These are phyloP conservation scores for Drosophila albomicans DNA, from an alignment of 1,140 invertebrate genomes.

Conservation along the genomic window DNA sequence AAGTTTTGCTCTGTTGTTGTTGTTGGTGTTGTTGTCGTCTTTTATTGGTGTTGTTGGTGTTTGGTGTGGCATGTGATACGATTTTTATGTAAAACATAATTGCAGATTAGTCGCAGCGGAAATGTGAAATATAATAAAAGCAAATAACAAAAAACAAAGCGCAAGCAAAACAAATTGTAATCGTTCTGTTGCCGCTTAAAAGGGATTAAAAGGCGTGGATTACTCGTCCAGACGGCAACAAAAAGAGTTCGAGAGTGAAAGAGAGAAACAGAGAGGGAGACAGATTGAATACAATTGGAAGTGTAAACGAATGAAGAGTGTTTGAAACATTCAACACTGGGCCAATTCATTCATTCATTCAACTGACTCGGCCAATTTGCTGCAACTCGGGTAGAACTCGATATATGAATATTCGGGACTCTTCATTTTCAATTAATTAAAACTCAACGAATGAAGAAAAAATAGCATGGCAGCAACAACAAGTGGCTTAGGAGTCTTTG, in stretches of 20 bases:
- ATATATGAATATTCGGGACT: too few species aligned
- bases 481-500: constrained; percentile 7
- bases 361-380: not conserved
- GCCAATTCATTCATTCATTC: constrained; percentile 12
- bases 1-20: constrained; percentile 43
- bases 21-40: constrained; percentile 9
- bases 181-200: constrained; percentile 78
- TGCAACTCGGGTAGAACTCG: constrained; percentile 11
- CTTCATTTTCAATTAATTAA: constrained; percentile 77
- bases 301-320: not conserved
- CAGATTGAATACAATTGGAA: constrained; percentile 5
- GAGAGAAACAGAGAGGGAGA: too few species aligned
- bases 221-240: constrained; percentile 19
- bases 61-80: constrained; percentile 63
- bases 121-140: constrained; percentile 53
- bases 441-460: constrained; percentile 29
- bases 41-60: constrained; percentile 14
- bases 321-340: constrained; percentile 17
- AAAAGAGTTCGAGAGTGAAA: not conserved
- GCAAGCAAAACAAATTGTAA: constrained; percentile 66
- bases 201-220: constrained; percentile 54
- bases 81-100: constrained; percentile 81
- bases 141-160: constrained; percentile 37
- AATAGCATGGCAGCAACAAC: constrained; percentile 8
- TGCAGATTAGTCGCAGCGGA: constrained; percentile 77